phyloP scores from a whole-genome alignment of 2,113 vertebrate genomes.

The Microcebus ravelobensis region DNA sequence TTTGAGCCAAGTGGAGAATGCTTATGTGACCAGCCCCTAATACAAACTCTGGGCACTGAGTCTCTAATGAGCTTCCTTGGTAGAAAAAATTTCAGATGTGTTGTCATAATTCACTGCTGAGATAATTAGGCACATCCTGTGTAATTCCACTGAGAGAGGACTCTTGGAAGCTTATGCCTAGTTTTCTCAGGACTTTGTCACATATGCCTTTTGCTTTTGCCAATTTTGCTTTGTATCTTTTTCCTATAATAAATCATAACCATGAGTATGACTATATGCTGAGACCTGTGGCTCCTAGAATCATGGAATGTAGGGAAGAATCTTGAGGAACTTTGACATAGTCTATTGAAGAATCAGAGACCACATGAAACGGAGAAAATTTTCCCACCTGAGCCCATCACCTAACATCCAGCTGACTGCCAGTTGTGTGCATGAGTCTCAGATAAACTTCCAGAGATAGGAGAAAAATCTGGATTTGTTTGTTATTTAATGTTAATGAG shows the following conservation, averaged over 20 bases:
- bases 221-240: background rate
- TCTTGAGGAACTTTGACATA: background rate
- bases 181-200: background rate
- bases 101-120: background rate
- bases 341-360: background rate
- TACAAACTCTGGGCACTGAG: background rate
- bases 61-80: background rate
- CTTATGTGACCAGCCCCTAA: background rate
- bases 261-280: background rate
- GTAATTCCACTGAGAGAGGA: background rate
- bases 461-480: background rate
- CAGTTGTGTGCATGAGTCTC: background rate
- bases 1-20: background rate
- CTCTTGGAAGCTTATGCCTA: background rate
- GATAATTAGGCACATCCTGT: no score
- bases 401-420: background rate
- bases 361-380: background rate
- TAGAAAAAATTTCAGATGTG: background rate
- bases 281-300: background rate
- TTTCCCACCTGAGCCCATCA: background rate
- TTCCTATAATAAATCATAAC: background rate
- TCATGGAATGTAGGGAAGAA: background rate
- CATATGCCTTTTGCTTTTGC: background rate
- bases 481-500: background rate
- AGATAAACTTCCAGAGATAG: background rate